Evolutionary conservation across 2,888 invertebrate species (phyloP), one percentile per base, ranked within the genome.

Genomic region (Sesia bembeciformis): DNA sequence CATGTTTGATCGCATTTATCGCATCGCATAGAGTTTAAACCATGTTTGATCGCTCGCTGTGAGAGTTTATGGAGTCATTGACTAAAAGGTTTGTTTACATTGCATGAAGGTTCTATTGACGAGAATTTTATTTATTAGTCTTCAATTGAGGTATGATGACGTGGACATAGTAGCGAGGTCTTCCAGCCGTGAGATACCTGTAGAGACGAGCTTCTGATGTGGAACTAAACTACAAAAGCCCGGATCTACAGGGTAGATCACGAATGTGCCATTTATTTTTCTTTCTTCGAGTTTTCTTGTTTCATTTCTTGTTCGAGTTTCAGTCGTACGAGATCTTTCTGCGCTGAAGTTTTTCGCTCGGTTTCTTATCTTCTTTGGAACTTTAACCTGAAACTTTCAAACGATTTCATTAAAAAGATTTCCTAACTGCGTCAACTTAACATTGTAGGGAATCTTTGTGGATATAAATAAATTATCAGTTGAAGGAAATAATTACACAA

Each of bases 191-290:
- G 96, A 97, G 97, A 97, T 97, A 97, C 97, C 97, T 97, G 97
- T 97, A 97, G 96, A 97, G 96, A 97, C 97, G 97, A 97, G 97
- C 97, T 97, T 97, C 97, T 97, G 97, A 97, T 93, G 88, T 91
- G 87, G 91, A 93, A 92, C 93, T 93, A 93, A 94, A 95, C 96
- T 95, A 97, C 97, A 97, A 97, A 97, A 97, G 96, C 97, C 97
- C 97, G 97, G 97, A 97, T 97, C 97, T 97, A 97, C 97, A 97
- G 97, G 97, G 97, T 97, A 97, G 96, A 96, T 97, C 96, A 97
- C 97, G 96, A 95, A 96, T 96, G 96, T 94, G 95, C 94, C 94
- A 88, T 72, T 62, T 65, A 64, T 64, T 65, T 59, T 66, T 72
- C 67, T 56, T 58, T 65, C 58, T 78, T 81, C 71, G 74, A 76